These are phyloP conservation scores for Tanytarsus gracilentus DNA, from an alignment of 2,888 invertebrate genomes.

Conservation along the genomic window DNA sequence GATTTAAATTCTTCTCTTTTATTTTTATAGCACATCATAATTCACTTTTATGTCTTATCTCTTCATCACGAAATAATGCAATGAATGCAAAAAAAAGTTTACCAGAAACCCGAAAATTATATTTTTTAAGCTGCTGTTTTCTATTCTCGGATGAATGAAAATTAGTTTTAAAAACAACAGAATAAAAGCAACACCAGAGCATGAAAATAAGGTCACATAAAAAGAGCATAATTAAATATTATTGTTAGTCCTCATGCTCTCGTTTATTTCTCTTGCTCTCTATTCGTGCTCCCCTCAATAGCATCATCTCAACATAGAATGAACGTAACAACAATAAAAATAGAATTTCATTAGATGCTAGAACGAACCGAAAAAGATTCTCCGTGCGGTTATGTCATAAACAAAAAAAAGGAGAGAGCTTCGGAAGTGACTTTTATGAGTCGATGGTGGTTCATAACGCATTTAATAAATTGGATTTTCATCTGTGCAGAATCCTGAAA, in stretches of 20 bases:
- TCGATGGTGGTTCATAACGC: too few relatives aligned
- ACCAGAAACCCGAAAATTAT: not conserved
- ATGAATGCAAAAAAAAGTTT: not conserved
- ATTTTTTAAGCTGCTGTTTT: not conserved
- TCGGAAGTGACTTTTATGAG: too few relatives aligned
- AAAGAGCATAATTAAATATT: constrained; percentile 28
- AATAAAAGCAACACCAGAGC: constrained; percentile 6
- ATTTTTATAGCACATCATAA: too few relatives aligned
- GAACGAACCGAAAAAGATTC: not conserved
- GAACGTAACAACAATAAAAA: not conserved
- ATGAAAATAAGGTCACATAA: constrained; percentile 25
- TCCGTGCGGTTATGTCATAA: not conserved
- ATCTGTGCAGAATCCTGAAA: too few relatives aligned
- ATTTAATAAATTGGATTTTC: too few relatives aligned
- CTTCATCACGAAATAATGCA: too few relatives aligned
- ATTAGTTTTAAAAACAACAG: not conserved
- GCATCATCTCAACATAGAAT: not conserved
- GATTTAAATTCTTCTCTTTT: too few relatives aligned
- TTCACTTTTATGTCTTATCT: constrained; percentile 22
- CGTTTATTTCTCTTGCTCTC: not conserved
- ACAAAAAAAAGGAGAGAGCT: not conserved
- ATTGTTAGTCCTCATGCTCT: constrained; percentile 5
- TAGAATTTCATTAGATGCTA: constrained; percentile 6
- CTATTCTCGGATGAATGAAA: not conserved
- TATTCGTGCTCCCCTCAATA: not conserved